Evolutionary conservation across 2,888 invertebrate genomes (phyloP).

Genomic region (Temnothorax ravouxi): DNA sequence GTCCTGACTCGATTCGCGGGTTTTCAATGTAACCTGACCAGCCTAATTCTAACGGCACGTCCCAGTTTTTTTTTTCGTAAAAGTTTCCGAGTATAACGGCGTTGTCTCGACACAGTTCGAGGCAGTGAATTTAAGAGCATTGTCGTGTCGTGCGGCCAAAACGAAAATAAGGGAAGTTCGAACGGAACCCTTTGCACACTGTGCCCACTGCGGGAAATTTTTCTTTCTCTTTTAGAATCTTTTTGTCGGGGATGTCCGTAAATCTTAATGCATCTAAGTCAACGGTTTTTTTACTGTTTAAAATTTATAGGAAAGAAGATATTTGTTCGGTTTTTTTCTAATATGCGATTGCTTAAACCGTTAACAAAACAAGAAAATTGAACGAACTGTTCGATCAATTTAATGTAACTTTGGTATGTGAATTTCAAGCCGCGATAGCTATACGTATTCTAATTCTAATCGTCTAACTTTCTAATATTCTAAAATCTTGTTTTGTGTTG

Average conservation of each 20-base stretch:
- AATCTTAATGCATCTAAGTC: conserved; percentile 51
- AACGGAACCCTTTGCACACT: conserved; percentile 72
- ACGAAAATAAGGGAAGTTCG: conserved; percentile 83
- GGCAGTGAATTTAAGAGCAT: conserved; percentile 84
- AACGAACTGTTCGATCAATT: not conserved
- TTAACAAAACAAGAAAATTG: not conserved
- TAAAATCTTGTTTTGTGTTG: not conserved
- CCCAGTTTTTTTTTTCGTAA: conserved; percentile 46
- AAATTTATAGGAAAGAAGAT: not conserved
- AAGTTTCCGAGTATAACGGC: conserved; percentile 64
- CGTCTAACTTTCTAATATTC: not conserved
- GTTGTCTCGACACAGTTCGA: conserved; percentile 54
- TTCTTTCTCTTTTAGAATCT: conserved; percentile 33
- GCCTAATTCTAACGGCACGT: conserved; percentile 59
- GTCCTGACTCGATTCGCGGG: not conserved
- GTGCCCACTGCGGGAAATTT: conserved; percentile 45
- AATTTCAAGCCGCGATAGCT: not conserved
- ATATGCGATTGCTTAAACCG: not conserved
- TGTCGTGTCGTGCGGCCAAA: conserved; percentile 80
- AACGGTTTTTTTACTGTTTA: not conserved
- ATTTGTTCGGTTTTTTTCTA: not conserved
- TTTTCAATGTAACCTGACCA: conserved; percentile 38
- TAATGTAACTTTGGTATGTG: not conserved
- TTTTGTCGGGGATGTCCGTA: conserved; percentile 34
- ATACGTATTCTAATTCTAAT: not conserved